Evolutionary conservation across 1,140 invertebrate species (phyloP).

Genomic region (Philaenus spumarius): DNA sequence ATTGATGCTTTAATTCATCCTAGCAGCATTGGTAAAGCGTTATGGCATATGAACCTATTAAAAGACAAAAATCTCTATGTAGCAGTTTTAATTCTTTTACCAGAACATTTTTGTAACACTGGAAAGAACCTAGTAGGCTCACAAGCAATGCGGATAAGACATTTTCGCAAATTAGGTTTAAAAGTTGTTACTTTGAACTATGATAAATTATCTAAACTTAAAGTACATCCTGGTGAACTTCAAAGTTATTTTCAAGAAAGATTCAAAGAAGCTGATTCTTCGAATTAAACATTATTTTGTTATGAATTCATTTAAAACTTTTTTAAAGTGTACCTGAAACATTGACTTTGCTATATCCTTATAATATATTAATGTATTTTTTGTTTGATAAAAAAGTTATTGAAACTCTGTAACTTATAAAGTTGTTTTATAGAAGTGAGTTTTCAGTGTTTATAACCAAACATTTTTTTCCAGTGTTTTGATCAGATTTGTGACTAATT

Average conservation of each 20-base stretch:
- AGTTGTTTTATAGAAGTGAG: no score
- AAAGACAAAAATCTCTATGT: constrained; percentile 40
- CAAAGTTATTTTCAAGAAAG: constrained; percentile 40
- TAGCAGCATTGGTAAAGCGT: constrained; percentile 1
- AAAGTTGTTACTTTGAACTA: constrained; percentile 55
- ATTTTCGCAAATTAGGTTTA: constrained; percentile 54
- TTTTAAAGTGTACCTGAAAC: no score
- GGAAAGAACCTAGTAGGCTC: constrained; percentile 49
- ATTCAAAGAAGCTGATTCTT: constrained; percentile 18
- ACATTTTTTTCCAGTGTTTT: no score
- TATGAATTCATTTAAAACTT: no score
- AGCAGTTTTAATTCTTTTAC: constrained; percentile 54
- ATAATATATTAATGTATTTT: no score
- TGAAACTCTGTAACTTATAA: no score
- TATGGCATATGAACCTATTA: constrained; percentile 16
- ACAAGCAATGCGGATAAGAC: constrained; percentile 53
- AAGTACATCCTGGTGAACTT: constrained; percentile 37
- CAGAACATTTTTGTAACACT: constrained; percentile 55
- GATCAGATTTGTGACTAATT: no score
- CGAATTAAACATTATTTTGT: no score
- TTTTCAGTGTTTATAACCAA: no score
- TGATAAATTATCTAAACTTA: constrained; percentile 43
- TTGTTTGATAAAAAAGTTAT: no score
- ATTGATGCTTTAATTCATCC: constrained; percentile 54
- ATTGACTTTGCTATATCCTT: no score